These are phyloP conservation scores for Mizuhopecten yessoensis DNA, from an alignment of 1,140 invertebrate genomes.

Conservation along the genomic window DNA sequence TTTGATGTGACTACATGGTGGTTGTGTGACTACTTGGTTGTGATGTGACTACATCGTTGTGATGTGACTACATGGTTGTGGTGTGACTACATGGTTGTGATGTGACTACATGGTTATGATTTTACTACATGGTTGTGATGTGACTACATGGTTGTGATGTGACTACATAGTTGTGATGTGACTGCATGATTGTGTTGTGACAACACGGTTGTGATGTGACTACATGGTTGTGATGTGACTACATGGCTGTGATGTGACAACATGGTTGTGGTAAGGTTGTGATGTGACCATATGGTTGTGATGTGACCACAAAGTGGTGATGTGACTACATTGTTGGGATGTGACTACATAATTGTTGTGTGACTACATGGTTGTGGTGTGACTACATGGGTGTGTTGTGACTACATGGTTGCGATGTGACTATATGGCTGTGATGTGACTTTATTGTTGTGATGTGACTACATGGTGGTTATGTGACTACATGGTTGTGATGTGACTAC, in stretches of 20 bases:
- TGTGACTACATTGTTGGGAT: not conserved
- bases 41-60: not conserved
- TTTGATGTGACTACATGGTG: not conserved
- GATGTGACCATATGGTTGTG: not conserved
- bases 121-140: not conserved
- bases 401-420: not conserved
- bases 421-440: not conserved
- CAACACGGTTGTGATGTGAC: not conserved
- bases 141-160: not conserved
- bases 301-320: not conserved
- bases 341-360: not conserved
- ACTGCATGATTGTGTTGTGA: not conserved
- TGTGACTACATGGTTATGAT: not conserved
- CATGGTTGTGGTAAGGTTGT: not conserved
- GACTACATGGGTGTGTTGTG: not conserved
- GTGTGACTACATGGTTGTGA: not conserved
- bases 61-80: not conserved
- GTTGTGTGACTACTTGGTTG: not conserved
- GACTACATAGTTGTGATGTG: not conserved
- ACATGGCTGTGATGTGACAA: not conserved
- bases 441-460: not conserved
- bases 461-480: not conserved
- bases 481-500: not conserved
- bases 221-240: constrained; percentile 1
- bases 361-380: constrained; percentile 9